These are phyloP conservation scores for Craseonycteris thonglongyai DNA, from an alignment of 2,113 vertebrate species.

Conservation along the genomic window DNA sequence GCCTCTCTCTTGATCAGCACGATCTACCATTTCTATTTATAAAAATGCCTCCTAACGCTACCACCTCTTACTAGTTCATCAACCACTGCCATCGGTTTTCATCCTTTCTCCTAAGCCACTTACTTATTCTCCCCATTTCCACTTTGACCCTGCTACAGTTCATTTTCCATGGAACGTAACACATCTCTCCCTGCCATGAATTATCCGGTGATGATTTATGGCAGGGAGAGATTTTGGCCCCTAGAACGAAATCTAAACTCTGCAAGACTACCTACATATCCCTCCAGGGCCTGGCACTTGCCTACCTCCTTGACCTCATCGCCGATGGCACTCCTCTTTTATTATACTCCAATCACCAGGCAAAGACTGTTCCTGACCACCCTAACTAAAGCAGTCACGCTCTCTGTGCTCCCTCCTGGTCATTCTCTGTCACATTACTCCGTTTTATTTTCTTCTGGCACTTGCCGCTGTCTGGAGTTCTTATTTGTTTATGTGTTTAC, in stretches of 20 bases:
- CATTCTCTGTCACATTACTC: background rate
- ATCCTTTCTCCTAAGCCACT: background rate
- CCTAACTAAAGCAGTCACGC: background rate
- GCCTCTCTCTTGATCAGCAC: background rate
- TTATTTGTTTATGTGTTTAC: background rate
- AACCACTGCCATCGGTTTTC: fast-evolving
- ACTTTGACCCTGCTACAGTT: background rate
- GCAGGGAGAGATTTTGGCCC: background rate
- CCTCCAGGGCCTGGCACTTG: background rate
- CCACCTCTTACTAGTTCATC: background rate
- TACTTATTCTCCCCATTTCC: background rate
- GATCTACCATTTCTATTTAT: background rate
- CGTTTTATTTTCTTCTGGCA: background rate
- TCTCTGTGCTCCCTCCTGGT: no score
- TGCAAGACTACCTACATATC: background rate
- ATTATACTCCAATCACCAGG: background rate
- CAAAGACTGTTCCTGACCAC: background rate
- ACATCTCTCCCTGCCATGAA: background rate
- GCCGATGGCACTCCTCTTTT: background rate
- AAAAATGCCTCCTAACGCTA: background rate
- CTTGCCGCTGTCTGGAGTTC: background rate
- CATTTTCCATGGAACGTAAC: background rate
- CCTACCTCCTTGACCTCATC: background rate
- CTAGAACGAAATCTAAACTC: background rate
- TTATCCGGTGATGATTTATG: background rate